phyloP scores from a whole-genome alignment of 2,113 vertebrate species.

The Apeltes quadracus region DNA sequence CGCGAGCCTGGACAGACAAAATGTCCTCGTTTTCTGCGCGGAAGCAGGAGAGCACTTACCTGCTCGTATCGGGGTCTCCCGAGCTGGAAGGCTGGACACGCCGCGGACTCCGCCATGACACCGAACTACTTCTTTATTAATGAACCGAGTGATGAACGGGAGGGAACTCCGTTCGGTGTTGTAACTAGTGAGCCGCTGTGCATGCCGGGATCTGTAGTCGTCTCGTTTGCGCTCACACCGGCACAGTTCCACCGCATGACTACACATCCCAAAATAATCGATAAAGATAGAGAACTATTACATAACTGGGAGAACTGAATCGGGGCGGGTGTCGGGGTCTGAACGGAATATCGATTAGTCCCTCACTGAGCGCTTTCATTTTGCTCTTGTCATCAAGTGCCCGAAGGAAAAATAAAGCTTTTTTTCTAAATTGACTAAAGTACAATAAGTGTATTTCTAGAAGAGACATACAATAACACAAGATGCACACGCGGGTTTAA shows the following conservation, averaged over 20 bases:
- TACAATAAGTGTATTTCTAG: not conserved
- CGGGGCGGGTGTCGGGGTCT: constrained; percentile 2
- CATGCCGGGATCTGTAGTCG: constrained; percentile 79
- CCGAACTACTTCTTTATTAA: constrained; percentile 71
- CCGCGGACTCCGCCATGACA: constrained; percentile 86
- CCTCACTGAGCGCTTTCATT: constrained; percentile 7
- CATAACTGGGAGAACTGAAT: constrained; percentile 67
- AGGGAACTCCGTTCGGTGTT: constrained; percentile 68
- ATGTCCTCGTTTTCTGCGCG: not conserved
- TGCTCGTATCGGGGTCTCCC: constrained; percentile 91
- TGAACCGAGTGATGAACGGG: constrained; percentile 61
- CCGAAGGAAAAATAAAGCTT: not conserved
- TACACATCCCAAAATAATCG: constrained; percentile 70
- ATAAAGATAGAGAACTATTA: constrained; percentile 53
- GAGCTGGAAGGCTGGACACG: constrained; percentile 88
- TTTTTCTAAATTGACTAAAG: not conserved
- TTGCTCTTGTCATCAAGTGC: not conserved
- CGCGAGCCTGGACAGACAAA: constrained; percentile 26
- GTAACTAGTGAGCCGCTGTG: constrained; percentile 70
- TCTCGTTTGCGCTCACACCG: not conserved
- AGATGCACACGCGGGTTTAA: not conserved
- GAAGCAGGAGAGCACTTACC: constrained; percentile 71
- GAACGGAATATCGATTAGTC: constrained; percentile 6
- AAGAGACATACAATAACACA: not conserved
- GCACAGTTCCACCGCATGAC: constrained; percentile 62